Evolutionary conservation across 2,888 invertebrate species (phyloP), one percentile per base, ranked within the genome.

Genomic region (Agapostemon virescens): DNA sequence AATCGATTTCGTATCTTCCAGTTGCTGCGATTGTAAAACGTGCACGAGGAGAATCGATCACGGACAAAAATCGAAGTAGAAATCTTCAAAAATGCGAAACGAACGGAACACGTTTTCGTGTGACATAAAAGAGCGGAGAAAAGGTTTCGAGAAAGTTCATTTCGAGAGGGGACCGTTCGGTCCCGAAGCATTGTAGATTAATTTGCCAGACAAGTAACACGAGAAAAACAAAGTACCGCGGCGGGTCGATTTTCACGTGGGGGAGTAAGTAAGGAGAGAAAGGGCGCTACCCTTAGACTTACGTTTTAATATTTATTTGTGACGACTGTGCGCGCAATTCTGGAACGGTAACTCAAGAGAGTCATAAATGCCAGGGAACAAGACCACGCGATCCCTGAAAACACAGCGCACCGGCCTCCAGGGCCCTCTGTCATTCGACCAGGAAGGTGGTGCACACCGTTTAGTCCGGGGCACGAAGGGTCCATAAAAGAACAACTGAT

Each of bases 361-460:
- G 77, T 86, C 85, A 78, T 86, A 87, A 88, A 86, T 45, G 73
- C 71, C 69, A 86, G 75, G 79, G 77, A 77, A 81, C 58, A 74
- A 52, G 69, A 82, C 81, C 85, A 86, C 84, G 84, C 83, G 85
- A 87, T 84, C 82, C 81, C 74, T 49, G 49, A 69, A 74, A 86
- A 74, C 40, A 49, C 38, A 58, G 42, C 13, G 36, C 68, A 69
- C 66, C 71, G 52, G 45, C 15, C 52, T 55, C 15, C 55, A 15
- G 55, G 40, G 15, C 26, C 55, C 11, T n/a, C 49, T 69, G 75
- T 69, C 77, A 52, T 66, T 71, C 78, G 79, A 79, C 33, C 78
- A 58, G 74, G 74, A 82, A 73, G 55, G 45, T 74, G 4, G 26
- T 69, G 64, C 73, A 38, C 67, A 67, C 11, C 33, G 58, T 81